Evolutionary conservation across 92 coral and sea anemone genomes (phyloP).

Genomic region (Plumapathes pennacea): DNA sequence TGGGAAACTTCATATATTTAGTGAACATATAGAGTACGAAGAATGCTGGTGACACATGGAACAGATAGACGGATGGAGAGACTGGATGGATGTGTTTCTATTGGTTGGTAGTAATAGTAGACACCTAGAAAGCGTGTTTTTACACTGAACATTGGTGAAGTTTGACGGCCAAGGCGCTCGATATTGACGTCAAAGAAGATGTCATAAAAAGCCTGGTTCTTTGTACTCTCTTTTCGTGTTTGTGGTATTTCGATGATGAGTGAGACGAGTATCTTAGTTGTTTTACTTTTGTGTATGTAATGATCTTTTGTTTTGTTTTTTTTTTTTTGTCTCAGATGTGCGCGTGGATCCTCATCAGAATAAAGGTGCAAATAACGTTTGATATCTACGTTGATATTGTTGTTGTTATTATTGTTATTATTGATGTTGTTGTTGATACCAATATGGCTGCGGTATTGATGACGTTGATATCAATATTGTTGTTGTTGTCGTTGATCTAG

Average conservation of each 20-base stretch:
- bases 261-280: background rate
- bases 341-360: slow-evolving; percentile 72
- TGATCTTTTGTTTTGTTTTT: background rate
- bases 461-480: background rate
- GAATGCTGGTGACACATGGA: too few relatives aligned
- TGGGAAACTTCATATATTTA: background rate
- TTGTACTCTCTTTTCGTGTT: too few relatives aligned
- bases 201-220: too few relatives aligned
- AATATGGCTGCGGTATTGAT: background rate
- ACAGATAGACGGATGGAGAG: too few relatives aligned
- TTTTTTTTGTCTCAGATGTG: slow-evolving; percentile 37
- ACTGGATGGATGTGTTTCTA: too few relatives aligned
- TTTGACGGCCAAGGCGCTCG: too few relatives aligned
- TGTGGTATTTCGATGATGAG: too few relatives aligned
- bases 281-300: background rate
- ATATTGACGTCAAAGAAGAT: too few relatives aligned
- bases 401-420: background rate
- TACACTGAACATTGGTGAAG: too few relatives aligned
- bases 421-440: background rate
- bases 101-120: too few relatives aligned
- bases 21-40: too few relatives aligned
- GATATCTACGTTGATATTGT: background rate
- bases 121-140: too few relatives aligned
- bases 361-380: slow-evolving; percentile 46
- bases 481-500: slow-evolving; percentile 19